Conservation (phyloP, 1,140 invertebrate genomes). For the Drosophila ercepeae region DNA sequence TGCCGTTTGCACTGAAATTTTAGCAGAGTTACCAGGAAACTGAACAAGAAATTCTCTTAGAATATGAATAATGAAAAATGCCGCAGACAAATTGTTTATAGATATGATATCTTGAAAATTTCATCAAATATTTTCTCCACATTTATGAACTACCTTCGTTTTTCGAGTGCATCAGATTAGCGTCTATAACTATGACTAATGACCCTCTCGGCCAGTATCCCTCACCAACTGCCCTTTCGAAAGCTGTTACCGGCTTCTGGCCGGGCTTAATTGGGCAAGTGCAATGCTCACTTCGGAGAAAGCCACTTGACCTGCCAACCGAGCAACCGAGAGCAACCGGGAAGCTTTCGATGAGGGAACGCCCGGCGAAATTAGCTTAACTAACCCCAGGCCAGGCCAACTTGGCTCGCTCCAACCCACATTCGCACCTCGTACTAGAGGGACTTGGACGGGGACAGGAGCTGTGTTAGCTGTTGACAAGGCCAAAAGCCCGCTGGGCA, state of each 20-base stretch:
- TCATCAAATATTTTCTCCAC: background rate
- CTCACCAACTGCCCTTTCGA: constrained; percentile 10
- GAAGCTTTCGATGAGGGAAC: constrained; percentile 17
- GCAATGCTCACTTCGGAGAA: constrained; percentile 23
- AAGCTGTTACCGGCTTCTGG: constrained; percentile 28
- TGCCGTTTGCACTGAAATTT: constrained; percentile 61
- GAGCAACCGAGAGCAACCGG: constrained; percentile 23
- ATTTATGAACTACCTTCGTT: too few species aligned
- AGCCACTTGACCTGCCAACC: constrained; percentile 40
- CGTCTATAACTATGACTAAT: constrained; percentile 31
- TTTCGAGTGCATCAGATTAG: constrained; percentile 36
- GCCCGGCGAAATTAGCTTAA: constrained; percentile 53
- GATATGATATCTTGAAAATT: background rate
- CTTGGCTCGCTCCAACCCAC: constrained; percentile 13
- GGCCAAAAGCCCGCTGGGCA: constrained; percentile 28
- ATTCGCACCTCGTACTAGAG: constrained; percentile 54
- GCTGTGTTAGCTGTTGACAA: constrained; percentile 50
- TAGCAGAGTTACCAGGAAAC: constrained; percentile 34
- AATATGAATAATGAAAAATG: background rate
- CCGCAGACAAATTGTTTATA: too few species aligned
- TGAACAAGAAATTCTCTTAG: background rate
- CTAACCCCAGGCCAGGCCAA: constrained; percentile 39
- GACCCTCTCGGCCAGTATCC: constrained; percentile 9
- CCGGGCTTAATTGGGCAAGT: constrained; percentile 61
- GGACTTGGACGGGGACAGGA: constrained; percentile 1